Conservation (phyloP, 2,888 invertebrate species). For the Leuctra nigra region DNA sequence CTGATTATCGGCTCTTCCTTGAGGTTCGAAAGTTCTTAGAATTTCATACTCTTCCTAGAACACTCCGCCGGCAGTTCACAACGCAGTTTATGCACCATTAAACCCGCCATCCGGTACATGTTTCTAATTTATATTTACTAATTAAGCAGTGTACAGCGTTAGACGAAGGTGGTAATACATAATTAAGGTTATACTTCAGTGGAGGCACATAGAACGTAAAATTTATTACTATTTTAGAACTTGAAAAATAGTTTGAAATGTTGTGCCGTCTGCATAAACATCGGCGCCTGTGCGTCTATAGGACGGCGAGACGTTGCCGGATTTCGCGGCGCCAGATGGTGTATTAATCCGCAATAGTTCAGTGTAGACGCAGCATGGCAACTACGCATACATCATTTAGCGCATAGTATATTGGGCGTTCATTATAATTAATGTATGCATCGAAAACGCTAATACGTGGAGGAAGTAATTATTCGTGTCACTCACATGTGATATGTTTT, state of each 20-base stretch:
- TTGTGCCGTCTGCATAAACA: slow-evolving; percentile 6
- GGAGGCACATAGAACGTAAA: background rate
- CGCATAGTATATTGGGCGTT: too few species aligned
- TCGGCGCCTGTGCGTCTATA: background rate
- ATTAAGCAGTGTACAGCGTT: background rate
- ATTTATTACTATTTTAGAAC: background rate
- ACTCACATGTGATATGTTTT: too few species aligned
- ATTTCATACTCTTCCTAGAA: too few species aligned
- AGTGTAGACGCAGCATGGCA: background rate
- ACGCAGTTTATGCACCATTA: too few species aligned
- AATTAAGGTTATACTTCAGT: background rate
- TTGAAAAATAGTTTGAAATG: background rate
- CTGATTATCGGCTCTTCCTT: too few species aligned
- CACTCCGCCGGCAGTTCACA: too few species aligned
- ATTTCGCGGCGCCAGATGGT: background rate
- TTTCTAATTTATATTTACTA: background rate
- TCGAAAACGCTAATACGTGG: too few species aligned
- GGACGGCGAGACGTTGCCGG: background rate
- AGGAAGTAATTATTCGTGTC: too few species aligned
- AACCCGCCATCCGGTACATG: background rate
- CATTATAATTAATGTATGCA: too few species aligned
- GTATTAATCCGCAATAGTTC: slow-evolving; percentile 3
- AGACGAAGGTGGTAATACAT: background rate
- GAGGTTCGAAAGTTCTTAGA: too few species aligned
- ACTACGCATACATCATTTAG: background rate